phyloP scores from a whole-genome alignment of 2,888 invertebrate species.

The Halictus quadricinctus region DNA sequence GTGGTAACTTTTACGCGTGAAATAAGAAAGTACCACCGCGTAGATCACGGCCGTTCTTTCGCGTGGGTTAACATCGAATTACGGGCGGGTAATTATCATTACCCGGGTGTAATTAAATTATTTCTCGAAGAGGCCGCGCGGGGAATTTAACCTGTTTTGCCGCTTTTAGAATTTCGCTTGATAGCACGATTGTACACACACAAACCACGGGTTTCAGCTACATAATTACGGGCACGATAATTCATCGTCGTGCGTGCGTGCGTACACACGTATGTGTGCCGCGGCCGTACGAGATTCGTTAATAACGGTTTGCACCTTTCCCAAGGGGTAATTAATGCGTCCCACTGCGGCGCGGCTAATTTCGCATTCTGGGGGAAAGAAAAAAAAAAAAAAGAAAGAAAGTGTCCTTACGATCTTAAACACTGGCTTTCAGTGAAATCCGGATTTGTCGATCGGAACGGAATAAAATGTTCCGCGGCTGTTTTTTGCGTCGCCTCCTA shows the following conservation, averaged over 20 bases:
- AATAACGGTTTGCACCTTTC: slow-evolving; percentile 69
- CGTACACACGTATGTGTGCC: background rate
- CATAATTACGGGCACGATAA: slow-evolving; percentile 68
- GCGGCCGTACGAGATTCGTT: slow-evolving; percentile 44
- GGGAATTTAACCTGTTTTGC: slow-evolving; percentile 62
- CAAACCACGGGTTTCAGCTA: slow-evolving; percentile 58
- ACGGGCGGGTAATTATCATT: slow-evolving; percentile 56
- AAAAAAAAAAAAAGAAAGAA: background rate
- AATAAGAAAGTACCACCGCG: slow-evolving; percentile 33
- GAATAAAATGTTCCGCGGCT: background rate
- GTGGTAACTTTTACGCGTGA: slow-evolving; percentile 17
- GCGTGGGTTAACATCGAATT: slow-evolving; percentile 54
- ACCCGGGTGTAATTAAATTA: slow-evolving; percentile 66
- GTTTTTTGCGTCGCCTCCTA: slow-evolving; percentile 12
- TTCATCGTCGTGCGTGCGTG: slow-evolving; percentile 49
- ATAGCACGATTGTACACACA: slow-evolving; percentile 44
- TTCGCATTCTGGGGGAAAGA: slow-evolving; percentile 22
- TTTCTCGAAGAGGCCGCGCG: slow-evolving; percentile 47
- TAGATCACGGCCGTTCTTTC: slow-evolving; percentile 26
- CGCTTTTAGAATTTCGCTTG: slow-evolving; percentile 60
- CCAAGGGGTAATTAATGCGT: slow-evolving; percentile 67
- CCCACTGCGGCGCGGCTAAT: slow-evolving; percentile 60
- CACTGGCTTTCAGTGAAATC: slow-evolving; percentile 62
- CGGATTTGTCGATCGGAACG: slow-evolving; percentile 48
- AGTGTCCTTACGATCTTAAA: slow-evolving; percentile 65